These are phyloP conservation scores for Drosophila differens DNA, from an alignment of 2,888 invertebrate species.

Conservation along the genomic window DNA sequence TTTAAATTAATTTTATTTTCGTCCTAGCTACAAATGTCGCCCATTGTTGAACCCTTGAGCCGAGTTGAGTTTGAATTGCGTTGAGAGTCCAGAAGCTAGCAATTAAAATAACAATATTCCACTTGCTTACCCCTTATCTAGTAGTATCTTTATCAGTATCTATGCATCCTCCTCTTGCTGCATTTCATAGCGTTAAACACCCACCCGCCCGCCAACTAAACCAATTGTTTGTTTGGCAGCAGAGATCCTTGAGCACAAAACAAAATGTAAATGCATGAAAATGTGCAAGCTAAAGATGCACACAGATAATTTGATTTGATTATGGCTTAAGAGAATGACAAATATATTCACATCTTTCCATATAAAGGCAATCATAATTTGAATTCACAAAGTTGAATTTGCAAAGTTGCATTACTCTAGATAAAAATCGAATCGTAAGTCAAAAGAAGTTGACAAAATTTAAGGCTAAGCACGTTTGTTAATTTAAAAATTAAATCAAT, in stretches of 20 bases:
- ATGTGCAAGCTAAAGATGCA: constrained; percentile 46
- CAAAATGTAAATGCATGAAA: constrained; percentile 30
- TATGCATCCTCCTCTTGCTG: constrained; percentile 16
- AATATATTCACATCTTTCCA: constrained; percentile 2
- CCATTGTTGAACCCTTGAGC: constrained; percentile 45
- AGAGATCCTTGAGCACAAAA: constrained; percentile 21
- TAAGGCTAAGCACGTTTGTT: not conserved
- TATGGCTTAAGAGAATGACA: constrained; percentile 19
- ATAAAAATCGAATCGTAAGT: not conserved
- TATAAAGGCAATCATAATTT: not conserved
- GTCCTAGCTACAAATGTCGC: constrained; percentile 42
- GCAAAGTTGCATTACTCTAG: constrained; percentile 13
- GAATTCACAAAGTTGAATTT: not conserved
- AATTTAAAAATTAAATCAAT: not conserved
- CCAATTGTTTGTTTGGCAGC: constrained; percentile 43
- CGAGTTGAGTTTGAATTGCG: constrained; percentile 29
- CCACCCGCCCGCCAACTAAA: constrained; percentile 16
- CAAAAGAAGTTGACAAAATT: constrained; percentile 1
- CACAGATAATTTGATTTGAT: constrained; percentile 51
- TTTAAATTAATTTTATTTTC: constrained; percentile 82
- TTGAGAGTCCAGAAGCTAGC: constrained; percentile 64
- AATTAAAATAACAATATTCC: constrained; percentile 81
- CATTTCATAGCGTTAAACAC: constrained; percentile 41
- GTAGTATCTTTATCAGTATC: constrained; percentile 6
- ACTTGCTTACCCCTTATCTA: constrained; percentile 18